phyloP scores from a whole-genome alignment of 2,113 vertebrate species.

The Romanogobio albipinnatus region DNA sequence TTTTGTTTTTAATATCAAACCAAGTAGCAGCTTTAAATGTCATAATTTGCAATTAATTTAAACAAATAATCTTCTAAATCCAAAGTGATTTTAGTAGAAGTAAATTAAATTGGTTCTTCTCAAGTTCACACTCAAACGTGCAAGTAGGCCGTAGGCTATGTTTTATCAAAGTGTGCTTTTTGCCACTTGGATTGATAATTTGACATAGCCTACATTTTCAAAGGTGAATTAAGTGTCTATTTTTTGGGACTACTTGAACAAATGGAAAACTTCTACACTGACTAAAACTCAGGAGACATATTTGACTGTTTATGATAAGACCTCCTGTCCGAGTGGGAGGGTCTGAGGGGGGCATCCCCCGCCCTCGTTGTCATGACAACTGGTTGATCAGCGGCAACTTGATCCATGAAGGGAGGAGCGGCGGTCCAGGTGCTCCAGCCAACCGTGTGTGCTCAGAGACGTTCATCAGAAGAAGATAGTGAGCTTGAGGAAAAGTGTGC shows the following conservation, averaged over 20 bases:
- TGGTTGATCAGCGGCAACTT: conserved; percentile 10
- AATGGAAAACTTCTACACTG: neutral
- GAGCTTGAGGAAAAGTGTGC: neutral
- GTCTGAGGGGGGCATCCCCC: neutral
- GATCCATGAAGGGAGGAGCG: conserved; percentile 40
- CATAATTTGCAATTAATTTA: no score
- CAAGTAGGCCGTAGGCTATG: no score
- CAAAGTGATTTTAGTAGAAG: no score
- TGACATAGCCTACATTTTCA: no score
- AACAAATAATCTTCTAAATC: no score
- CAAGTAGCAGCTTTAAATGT: no score
- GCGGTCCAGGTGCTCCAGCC: conserved; percentile 55
- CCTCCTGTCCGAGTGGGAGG: conserved; percentile 23
- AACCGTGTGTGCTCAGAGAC: conserved; percentile 31
- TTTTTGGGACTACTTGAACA: neutral
- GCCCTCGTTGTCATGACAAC: conserved; percentile 21
- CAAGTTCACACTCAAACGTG: no score
- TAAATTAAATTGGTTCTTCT: no score
- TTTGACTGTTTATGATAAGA: neutral
- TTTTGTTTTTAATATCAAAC: no score
- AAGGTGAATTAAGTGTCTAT: neutral
- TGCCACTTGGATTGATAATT: no score
- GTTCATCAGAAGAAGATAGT: conserved; percentile 33
- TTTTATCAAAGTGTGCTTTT: no score
- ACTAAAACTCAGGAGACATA: neutral